Percentiles rank a stretch among this genome's conserved stretches.
Conservation (phyloP, 1,140 invertebrate species). For the Cyclina sinensis region DNA sequence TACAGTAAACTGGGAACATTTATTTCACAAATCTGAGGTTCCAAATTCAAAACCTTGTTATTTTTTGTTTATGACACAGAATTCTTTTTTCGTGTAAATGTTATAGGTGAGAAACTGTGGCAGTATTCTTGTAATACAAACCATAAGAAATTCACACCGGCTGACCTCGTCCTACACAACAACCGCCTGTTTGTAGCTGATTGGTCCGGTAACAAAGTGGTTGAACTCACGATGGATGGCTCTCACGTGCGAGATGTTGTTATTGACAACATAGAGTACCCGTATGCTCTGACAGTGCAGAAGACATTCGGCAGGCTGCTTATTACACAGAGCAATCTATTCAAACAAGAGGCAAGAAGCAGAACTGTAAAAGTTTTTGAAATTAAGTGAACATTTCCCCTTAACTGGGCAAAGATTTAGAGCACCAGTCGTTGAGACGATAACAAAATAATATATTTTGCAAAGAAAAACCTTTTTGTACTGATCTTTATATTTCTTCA, state of each 20-base stretch:
- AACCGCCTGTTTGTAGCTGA: conserved; percentile 52
- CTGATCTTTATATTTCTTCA: too few species aligned
- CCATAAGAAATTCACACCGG: conserved; percentile 34
- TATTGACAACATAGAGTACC: conserved; percentile 48
- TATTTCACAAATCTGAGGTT: too few species aligned
- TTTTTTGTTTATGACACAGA: too few species aligned
- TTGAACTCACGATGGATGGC: conserved; percentile 46
- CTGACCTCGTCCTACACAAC: conserved; percentile 2
- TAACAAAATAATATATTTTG: too few species aligned
- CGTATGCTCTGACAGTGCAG: conserved; percentile 30
- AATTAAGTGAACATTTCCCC: conserved; percentile 15
- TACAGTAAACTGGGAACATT: too few species aligned
- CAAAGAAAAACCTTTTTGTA: too few species aligned
- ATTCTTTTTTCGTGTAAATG: too few species aligned
- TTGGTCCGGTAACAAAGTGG: conserved; percentile 32
- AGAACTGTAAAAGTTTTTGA: conserved; percentile 44
- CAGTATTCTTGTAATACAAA: not conserved
- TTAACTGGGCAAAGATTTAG: too few species aligned
- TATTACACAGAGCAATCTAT: conserved; percentile 43
- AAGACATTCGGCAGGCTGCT: conserved; percentile 12
- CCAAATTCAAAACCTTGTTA: too few species aligned
- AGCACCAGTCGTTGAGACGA: too few species aligned
- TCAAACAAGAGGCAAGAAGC: conserved; percentile 53
- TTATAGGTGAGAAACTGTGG: conserved; percentile 45
- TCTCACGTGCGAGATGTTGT: conserved; percentile 54